A percentile compares a stretch with the other conserved stretches of the same genome.
These are phyloP conservation scores for Lepidurus apus DNA, from an alignment of 1,140 invertebrate genomes.

Conservation along the genomic window DNA sequence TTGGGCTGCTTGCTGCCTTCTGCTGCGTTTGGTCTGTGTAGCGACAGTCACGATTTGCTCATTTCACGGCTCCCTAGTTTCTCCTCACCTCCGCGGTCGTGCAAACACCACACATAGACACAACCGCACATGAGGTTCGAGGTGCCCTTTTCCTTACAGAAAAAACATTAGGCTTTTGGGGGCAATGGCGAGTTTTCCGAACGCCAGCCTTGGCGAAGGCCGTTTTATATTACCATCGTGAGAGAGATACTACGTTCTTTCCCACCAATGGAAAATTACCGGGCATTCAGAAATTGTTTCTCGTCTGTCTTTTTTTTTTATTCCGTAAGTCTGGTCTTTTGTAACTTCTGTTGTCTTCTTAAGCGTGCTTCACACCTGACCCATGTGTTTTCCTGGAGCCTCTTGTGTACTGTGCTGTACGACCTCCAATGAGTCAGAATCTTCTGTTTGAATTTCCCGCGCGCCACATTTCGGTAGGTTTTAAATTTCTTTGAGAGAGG, in stretches of 20 bases:
- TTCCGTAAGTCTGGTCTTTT: not conserved
- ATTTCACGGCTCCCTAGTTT: not conserved
- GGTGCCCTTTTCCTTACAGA: not conserved
- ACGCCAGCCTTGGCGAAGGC: conserved; percentile 6
- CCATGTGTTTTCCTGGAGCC: too few relatives aligned
- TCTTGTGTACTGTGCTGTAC: not conserved
- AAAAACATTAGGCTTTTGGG: not conserved
- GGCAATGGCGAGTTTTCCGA: not conserved
- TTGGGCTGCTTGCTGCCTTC: not conserved
- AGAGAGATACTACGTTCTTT: not conserved
- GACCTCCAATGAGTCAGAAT: not conserved
- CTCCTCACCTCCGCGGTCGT: conserved; percentile 16
- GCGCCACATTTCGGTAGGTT: not conserved
- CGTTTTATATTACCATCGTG: not conserved
- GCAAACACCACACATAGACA: conserved; percentile 1
- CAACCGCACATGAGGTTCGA: not conserved
- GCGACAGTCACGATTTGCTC: conserved; percentile 6
- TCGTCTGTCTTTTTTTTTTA: not conserved
- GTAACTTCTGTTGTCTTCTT: not conserved
- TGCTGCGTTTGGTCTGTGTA: not conserved
- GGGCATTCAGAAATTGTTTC: not conserved
- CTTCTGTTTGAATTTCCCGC: not conserved
- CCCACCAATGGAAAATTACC: not conserved
- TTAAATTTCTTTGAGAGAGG: not conserved
- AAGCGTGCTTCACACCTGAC: conserved; percentile 12